A percentile compares a stretch with the other conserved stretches of the same genome.
Conservation (phyloP, 2,113 vertebrate genomes). For the Todiramphus saurophagus region DNA sequence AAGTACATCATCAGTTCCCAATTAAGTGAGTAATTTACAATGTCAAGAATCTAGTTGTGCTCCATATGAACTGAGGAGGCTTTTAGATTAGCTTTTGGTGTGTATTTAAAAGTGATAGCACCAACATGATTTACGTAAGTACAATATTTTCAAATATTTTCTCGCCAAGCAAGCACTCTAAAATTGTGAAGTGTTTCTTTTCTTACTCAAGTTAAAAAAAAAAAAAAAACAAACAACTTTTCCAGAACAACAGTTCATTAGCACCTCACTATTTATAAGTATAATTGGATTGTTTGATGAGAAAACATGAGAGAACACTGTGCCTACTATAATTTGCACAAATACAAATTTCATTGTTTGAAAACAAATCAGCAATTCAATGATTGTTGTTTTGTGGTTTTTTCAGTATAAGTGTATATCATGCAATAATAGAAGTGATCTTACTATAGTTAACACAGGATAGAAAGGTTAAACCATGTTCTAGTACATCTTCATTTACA, state of each 20-base stretch:
- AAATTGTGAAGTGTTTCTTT: conserved; percentile 69
- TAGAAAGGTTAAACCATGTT: neutral
- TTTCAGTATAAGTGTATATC: conserved; percentile 36
- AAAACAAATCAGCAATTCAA: conserved; percentile 60
- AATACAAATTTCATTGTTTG: conserved; percentile 62
- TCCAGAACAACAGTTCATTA: conserved; percentile 75
- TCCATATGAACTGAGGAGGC: conserved; percentile 24
- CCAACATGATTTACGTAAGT: conserved; percentile 54
- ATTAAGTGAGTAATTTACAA: conserved; percentile 57
- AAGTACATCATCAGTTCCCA: conserved; percentile 1
- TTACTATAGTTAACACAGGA: neutral
- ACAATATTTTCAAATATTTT: conserved; percentile 67
- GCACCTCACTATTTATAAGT: conserved; percentile 72
- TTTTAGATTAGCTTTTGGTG: conserved; percentile 56
- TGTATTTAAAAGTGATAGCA: conserved; percentile 61
- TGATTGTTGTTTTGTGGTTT: neutral
- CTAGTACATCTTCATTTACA: neutral
- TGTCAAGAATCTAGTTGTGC: conserved; percentile 10
- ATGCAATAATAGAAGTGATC: conserved; percentile 10
- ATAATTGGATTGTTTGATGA: conserved; percentile 74
- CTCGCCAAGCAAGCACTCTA: conserved; percentile 49
- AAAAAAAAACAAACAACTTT: conserved; percentile 24
- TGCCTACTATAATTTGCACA: conserved; percentile 61
- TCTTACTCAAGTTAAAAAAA: conserved; percentile 55
- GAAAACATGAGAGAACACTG: conserved; percentile 69